Conservation (phyloP, 2,797 vertebrate genomes). For the Gallirallus australis region DNA sequence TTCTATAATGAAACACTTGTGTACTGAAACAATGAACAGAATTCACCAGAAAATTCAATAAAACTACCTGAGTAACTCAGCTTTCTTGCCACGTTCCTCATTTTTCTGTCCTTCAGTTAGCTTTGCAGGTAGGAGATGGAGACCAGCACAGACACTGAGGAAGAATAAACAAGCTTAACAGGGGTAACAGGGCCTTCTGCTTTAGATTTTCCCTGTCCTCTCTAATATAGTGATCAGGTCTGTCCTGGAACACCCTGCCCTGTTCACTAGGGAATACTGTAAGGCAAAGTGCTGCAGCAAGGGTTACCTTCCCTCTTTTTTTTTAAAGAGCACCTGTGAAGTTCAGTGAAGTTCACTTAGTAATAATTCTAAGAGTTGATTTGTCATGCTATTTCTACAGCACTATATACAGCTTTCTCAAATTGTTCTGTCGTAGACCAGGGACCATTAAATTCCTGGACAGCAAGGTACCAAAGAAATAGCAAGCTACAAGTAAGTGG, state of each 20-base stretch:
- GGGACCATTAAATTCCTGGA: not conserved
- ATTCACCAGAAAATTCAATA: not conserved
- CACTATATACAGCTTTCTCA: not conserved
- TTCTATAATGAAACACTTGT: not conserved
- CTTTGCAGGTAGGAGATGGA: not conserved
- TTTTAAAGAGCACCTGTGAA: not conserved
- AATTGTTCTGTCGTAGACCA: not conserved
- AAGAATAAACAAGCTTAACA: not conserved
- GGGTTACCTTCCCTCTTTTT: not conserved
- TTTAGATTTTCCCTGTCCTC: not conserved
- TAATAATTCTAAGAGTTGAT: not conserved
- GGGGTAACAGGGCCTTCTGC: not conserved
- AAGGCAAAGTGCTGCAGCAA: not conserved
- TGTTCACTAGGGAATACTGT: not conserved
- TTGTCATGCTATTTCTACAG: not conserved
- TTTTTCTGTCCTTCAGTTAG: not conserved
- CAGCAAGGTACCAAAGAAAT: not conserved
- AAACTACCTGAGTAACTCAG: not conserved
- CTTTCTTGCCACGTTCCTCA: not conserved
- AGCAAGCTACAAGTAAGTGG: not conserved
- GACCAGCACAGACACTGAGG: not conserved
- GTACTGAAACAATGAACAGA: not conserved
- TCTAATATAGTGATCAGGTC: not conserved
- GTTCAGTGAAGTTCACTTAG: not conserved
- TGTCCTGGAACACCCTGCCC: not conserved